phyloP scores from a whole-genome alignment of 2,113 vertebrate genomes.

The Istiophorus platypterus region DNA sequence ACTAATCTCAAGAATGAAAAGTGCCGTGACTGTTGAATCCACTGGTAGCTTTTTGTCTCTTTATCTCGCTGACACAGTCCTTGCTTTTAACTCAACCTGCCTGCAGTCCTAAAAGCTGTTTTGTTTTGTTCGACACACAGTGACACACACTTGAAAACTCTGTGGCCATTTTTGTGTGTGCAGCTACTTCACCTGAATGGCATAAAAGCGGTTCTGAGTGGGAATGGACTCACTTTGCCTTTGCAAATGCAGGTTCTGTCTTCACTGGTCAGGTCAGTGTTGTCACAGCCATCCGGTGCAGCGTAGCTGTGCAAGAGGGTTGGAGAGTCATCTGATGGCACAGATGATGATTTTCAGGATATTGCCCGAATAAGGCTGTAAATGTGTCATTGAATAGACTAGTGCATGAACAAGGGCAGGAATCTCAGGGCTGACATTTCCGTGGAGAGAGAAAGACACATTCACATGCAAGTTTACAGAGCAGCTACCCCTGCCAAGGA shows the following conservation, averaged over 20 bases:
- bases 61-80: not conserved
- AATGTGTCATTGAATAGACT: constrained; percentile 53
- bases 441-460: constrained; percentile 34
- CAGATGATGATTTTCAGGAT: constrained; percentile 31
- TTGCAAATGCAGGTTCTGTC: constrained; percentile 57
- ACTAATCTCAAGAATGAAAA: constrained; percentile 65
- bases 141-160: constrained; percentile 15
- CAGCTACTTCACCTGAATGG: constrained; percentile 28
- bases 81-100: constrained; percentile 25
- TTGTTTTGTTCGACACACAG: constrained; percentile 36
- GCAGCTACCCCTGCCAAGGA: constrained; percentile 45
- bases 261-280: constrained; percentile 55
- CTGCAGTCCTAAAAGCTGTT: not conserved
- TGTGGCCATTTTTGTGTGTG: not conserved
- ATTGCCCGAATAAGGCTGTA: constrained; percentile 60
- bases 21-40: constrained; percentile 1
- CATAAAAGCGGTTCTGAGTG: constrained; percentile 15
- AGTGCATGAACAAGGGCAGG: constrained; percentile 43
- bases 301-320: constrained; percentile 28
- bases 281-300: constrained; percentile 44
- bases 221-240: constrained; percentile 29
- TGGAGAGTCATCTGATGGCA: constrained; percentile 31
- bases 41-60: constrained; percentile 19
- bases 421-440: constrained; percentile 22
- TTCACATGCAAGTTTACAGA: constrained; percentile 30